Conservation (phyloP, 2,113 vertebrate genomes). For the Crotalus helleri region DNA sequence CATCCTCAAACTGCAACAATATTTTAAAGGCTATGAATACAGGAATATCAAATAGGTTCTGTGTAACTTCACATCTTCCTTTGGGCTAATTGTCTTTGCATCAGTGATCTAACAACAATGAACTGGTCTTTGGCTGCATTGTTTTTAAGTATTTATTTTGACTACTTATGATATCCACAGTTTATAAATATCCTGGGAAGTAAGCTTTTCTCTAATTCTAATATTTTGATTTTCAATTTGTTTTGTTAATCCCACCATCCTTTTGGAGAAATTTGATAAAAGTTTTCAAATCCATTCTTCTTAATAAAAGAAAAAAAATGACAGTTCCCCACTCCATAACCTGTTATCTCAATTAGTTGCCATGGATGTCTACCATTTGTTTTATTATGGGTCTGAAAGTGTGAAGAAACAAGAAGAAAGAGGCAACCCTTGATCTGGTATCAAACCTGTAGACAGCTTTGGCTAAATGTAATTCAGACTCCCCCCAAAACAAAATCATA, state of each 20-base stretch:
- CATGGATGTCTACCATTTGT: background rate
- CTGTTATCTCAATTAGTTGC: background rate
- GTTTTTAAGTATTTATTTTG: background rate
- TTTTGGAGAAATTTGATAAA: background rate
- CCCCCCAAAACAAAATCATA: background rate
- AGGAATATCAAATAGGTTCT: constrained; percentile 16
- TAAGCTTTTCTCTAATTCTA: background rate
- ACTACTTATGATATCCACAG: background rate
- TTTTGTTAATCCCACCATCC: background rate
- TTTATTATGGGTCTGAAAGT: background rate
- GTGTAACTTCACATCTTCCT: background rate
- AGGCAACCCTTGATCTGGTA: background rate
- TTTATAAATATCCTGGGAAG: background rate
- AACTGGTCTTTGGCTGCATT: background rate
- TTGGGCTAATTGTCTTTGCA: background rate
- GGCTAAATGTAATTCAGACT: background rate
- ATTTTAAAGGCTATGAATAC: constrained; percentile 7
- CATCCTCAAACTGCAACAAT: constrained; percentile 3
- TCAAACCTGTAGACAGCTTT: background rate
- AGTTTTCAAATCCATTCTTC: background rate
- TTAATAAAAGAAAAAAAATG: background rate
- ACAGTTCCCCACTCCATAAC: background rate
- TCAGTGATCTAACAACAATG: background rate
- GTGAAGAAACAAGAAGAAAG: background rate
- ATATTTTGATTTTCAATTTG: background rate